A percentile compares a stretch with the other conserved stretches of the same genome.
phyloP scores from a whole-genome alignment of 2,113 vertebrate genomes.

The Sebastes schlegelii region DNA sequence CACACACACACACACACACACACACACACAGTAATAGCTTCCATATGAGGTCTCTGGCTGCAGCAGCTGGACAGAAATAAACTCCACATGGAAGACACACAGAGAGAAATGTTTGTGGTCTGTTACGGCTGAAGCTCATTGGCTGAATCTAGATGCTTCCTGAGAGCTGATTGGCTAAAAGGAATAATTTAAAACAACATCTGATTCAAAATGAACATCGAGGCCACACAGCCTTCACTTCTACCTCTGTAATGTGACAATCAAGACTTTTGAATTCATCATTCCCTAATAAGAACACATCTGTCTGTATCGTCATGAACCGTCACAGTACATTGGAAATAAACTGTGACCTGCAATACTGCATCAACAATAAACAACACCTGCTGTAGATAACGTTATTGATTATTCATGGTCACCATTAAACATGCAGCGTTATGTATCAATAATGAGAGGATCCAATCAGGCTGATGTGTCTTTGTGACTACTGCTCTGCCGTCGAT shows the following conservation, averaged over 20 bases:
- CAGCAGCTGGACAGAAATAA: constrained; percentile 40
- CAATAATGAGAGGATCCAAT: background rate
- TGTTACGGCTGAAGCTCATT: background rate
- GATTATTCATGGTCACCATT: background rate
- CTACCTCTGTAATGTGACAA: too few relatives aligned
- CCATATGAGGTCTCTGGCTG: constrained; percentile 41
- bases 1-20: constrained; percentile 18
- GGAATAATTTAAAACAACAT: background rate
- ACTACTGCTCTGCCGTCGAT: background rate
- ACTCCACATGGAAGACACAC: constrained; percentile 14
- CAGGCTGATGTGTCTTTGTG: background rate
- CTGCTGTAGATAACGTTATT: background rate
- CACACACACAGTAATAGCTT: constrained; percentile 6
- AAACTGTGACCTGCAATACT: too few relatives aligned
- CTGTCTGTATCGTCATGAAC: too few relatives aligned
- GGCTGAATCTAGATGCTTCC: background rate
- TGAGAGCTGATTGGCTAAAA: constrained; percentile 13
- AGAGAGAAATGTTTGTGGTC: constrained; percentile 26
- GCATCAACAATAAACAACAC: too few relatives aligned
- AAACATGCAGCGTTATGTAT: background rate
- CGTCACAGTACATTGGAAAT: too few relatives aligned
- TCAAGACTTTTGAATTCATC: too few relatives aligned
- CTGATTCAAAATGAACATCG: background rate
- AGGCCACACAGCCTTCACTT: too few relatives aligned
- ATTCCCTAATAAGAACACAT: too few relatives aligned